phyloP scores from a whole-genome alignment of 2,797 vertebrate species.

The Neosilurus mollespiculum region DNA sequence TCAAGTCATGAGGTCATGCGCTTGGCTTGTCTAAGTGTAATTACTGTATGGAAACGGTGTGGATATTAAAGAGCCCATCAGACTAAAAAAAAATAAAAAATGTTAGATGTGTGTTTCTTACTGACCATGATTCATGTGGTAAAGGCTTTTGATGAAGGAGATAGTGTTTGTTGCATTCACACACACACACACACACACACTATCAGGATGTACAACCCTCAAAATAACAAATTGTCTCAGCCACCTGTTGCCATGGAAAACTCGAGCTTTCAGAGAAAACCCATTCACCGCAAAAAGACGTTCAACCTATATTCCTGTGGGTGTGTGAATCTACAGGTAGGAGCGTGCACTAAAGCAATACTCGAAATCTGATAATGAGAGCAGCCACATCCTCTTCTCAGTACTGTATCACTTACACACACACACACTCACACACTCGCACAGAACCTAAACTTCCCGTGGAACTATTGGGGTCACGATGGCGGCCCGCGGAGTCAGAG shows the following conservation, averaged over 20 bases:
- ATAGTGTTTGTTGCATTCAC: constrained; percentile 34
- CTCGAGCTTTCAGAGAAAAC: constrained; percentile 50
- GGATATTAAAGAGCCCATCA: constrained; percentile 35
- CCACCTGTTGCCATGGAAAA: constrained; percentile 56
- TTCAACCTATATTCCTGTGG: constrained; percentile 33
- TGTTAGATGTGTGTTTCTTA: constrained; percentile 27
- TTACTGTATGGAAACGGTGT: background rate
- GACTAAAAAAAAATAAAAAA: constrained; percentile 41
- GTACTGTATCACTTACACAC: constrained; percentile 48
- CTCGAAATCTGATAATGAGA: constrained; percentile 44
- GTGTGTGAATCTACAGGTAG: constrained; percentile 52
- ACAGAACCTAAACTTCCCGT: constrained; percentile 43
- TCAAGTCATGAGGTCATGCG: background rate
- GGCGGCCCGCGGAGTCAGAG: constrained; percentile 49
- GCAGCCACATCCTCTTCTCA: constrained; percentile 54
- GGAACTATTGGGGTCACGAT: constrained; percentile 53
- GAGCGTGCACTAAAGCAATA: constrained; percentile 42
- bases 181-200: constrained; percentile 2
- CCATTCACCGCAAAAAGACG: constrained; percentile 32
- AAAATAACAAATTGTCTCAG: constrained; percentile 43
- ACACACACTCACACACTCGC: constrained; percentile 37
- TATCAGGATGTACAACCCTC: constrained; percentile 43
- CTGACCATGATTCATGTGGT: constrained; percentile 48
- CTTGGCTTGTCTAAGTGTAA: background rate
- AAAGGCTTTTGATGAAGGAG: constrained; percentile 42